Base-by-base conservation (phyloP, 2,797 vertebrate genomes). In the Tapirus indicus region DNA sequence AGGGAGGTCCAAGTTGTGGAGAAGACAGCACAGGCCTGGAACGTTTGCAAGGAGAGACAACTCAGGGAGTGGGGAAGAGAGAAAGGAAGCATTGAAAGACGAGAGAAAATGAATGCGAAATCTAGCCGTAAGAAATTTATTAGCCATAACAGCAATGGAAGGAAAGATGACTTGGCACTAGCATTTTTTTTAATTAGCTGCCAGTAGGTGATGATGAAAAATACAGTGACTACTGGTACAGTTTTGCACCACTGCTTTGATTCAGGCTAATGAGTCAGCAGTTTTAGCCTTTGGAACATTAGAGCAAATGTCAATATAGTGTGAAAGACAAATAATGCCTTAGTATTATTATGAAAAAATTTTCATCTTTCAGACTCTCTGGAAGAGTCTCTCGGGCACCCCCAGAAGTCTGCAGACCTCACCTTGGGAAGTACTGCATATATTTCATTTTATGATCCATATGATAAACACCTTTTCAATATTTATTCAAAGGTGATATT, bases 401-500 rank as follows among this genome's bases (percentile, higher is more conserved):
- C 23, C 32, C 3, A 47, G 23, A 27, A 71, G 12, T 95, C 60
- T 75, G 29, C 1, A 85, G 25, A 58, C 3, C 9, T 77, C 38
- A 69, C 38, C 92, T 66, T n/a, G 6, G 80, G 71, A 69, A 84
- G 32, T 16, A 27, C 4, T 66, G 3, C 9, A 71, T 91, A 12
- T 56, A 66, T 71, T 91, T 58, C 20, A 83, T 17, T 91, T 85
- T 88, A 77, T 74, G 47, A 58, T 41, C 35, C 29, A 60, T 47
- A 77, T 9, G 29, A 82, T 64, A 62, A 93, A 75, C 41, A 72
- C 54, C 25, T 83, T 86, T 87, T 83, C 54, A n/a, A 25, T 91
- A 41, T 88, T 97, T 49, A 58, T 69, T 93, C 54, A 47, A 72
- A 83, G 17, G 32, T 78, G 16, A 62, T 64, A 94, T 62, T 91